Base-by-base conservation (phyloP, 2,113 vertebrate species). In the Lichenostomus cassidix region DNA sequence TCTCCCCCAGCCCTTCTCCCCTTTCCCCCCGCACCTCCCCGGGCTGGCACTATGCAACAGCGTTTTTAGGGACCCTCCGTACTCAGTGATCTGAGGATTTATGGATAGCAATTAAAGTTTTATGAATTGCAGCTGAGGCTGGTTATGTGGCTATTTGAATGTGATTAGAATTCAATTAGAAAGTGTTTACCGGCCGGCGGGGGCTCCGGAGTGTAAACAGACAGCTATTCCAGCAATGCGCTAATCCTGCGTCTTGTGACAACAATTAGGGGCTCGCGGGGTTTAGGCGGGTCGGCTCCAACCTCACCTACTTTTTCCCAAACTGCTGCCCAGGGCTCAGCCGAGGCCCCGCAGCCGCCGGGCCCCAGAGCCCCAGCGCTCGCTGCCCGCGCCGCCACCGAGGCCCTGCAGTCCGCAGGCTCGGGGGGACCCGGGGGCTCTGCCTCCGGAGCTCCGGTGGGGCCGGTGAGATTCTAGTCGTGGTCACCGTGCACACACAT, bases 131-230 rank as follows among this genome's bases (percentile, higher is more conserved):
- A 98, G 98, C 97, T 95, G 98, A 98, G 98, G 97, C 97, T 98
- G 98, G 97, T 97, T 98, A 97, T 98, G 97, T 97, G 97, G 98
- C 98, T 98, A 99, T 99, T 99, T 97, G 98, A 99, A 98, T 98
- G 98, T 98, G 98, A 99, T 99, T 99, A 99, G 98, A 99, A 99
- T 99, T 99, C 99, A 99, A 99, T 99, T 99, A 99, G 98, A 99
- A 99, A 99, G 98, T 98, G 98, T 99, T 99, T 99, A 99, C 98
- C 98, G 97, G 98, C 98, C 96, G 96, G 98, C 86, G 93, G 98
- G 87, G 97, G 97, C 98, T 98, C 98, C 96, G 96, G 96, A 97
- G 98, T 98, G 98, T 99, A 99, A 99, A 99, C 99, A 99, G 98
- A 97, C 98, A 99, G 98, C 98, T 99, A 99, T 99, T 99, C 97